phyloP scores from a whole-genome alignment of 2,888 invertebrate genomes.

The Catocala nupta region DNA sequence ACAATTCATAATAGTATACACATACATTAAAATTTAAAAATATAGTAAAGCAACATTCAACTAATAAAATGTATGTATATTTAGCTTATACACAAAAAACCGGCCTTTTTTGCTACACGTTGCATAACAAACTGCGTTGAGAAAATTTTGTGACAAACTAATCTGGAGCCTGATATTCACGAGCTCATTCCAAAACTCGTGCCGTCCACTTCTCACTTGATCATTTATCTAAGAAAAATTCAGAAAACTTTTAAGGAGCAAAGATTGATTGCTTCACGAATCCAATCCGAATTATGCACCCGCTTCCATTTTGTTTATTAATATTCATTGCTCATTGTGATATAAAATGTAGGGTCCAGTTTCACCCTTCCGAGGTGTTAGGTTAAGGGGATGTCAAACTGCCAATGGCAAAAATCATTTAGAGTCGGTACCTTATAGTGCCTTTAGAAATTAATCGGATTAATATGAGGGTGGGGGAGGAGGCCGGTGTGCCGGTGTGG shows the following conservation, averaged over 20 bases:
- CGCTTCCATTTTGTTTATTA: slow-evolving; percentile 71
- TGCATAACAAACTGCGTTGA: no score
- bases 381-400: slow-evolving; percentile 73
- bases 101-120: no score
- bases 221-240: slow-evolving; percentile 62
- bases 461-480: slow-evolving; percentile 64
- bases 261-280: slow-evolving; percentile 63
- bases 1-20: no score
- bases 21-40: no score
- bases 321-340: slow-evolving; percentile 81
- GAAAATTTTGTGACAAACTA: no score
- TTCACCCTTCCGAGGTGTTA: slow-evolving; percentile 69
- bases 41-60: no score
- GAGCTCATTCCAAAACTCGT: background rate
- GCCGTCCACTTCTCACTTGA: slow-evolving; percentile 40
- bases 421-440: slow-evolving; percentile 67
- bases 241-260: slow-evolving; percentile 53
- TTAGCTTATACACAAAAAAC: no score
- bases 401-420: slow-evolving; percentile 79
- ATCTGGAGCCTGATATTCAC: background rate
- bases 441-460: slow-evolving; percentile 79
- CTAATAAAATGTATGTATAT: no score
- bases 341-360: slow-evolving; percentile 73
- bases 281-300: slow-evolving; percentile 55
- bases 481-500: slow-evolving; percentile 32